These are phyloP conservation scores for Phrynocephalus vlangalii DNA, from an alignment of 2,797 vertebrate genomes.

Conservation along the genomic window DNA sequence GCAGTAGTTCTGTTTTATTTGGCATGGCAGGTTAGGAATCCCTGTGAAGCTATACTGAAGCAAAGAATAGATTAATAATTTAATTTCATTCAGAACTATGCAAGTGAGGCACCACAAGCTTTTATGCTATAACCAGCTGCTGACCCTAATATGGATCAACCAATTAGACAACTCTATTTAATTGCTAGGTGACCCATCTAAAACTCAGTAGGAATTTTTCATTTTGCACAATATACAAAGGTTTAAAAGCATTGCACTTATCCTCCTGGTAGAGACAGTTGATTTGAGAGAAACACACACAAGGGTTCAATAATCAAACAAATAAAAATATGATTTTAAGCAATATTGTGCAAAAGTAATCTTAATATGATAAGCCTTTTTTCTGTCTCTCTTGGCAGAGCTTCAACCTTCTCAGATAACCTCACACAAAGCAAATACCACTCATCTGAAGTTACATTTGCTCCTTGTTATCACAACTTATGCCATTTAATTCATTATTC, in stretches of 20 bases:
- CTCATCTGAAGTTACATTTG: slow-evolving; percentile 84
- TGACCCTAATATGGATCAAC: slow-evolving; percentile 93
- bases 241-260: slow-evolving; percentile 71
- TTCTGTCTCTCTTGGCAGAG: slow-evolving; percentile 76
- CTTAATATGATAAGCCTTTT: slow-evolving; percentile 84
- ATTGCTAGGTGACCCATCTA: slow-evolving; percentile 85
- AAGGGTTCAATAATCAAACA: slow-evolving; percentile 72
- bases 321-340: slow-evolving; percentile 79
- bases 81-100: slow-evolving; percentile 91
- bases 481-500: slow-evolving; percentile 86
- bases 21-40: slow-evolving; percentile 96
- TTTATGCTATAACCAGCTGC: slow-evolving; percentile 87
- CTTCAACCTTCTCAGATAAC: slow-evolving; percentile 81
- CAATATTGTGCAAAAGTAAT: slow-evolving; percentile 79
- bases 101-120: slow-evolving; percentile 79
- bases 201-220: slow-evolving; percentile 79
- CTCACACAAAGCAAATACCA: slow-evolving; percentile 82
- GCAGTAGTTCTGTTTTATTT: slow-evolving; percentile 97
- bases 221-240: slow-evolving; percentile 75
- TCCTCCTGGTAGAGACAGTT: slow-evolving; percentile 72
- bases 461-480: slow-evolving; percentile 85
- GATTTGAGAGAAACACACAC: slow-evolving; percentile 77
- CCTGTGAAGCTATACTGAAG: slow-evolving; percentile 92
- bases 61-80: slow-evolving; percentile 98
- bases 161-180: slow-evolving; percentile 96